A percentile compares a stretch with the other conserved stretches of the same genome.
These are phyloP conservation scores for Drosophila niveifrons DNA, from an alignment of 2,888 invertebrate genomes.

Conservation along the genomic window DNA sequence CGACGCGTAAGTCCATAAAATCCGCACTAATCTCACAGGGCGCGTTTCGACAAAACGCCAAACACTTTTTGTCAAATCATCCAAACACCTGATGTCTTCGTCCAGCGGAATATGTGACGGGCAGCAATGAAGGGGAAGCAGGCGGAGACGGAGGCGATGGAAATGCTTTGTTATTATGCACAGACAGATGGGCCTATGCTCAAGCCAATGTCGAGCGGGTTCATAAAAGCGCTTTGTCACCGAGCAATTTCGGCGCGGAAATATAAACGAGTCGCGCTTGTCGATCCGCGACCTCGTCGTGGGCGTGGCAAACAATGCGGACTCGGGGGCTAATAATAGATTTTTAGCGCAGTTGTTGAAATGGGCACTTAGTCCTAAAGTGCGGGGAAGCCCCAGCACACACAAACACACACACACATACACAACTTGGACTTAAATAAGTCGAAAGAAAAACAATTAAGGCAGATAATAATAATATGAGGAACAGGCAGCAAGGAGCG, in stretches of 20 bases:
- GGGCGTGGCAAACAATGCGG: conserved; percentile 6
- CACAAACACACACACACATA: too few species aligned
- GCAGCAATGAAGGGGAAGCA: conserved; percentile 3
- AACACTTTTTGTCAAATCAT: conserved; percentile 82
- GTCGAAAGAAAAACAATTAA: conserved; percentile 78
- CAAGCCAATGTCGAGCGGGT: conserved; percentile 57
- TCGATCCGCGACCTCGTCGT: not conserved
- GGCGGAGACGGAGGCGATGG: not conserved
- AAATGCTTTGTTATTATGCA: conserved; percentile 63
- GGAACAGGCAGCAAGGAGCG: conserved; percentile 44
- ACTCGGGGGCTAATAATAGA: conserved; percentile 64
- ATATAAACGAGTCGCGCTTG: conserved; percentile 60
- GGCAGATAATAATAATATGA: conserved; percentile 77
- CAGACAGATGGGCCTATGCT: conserved; percentile 55
- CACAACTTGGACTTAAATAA: conserved; percentile 46
- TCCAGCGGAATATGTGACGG: conserved; percentile 13
- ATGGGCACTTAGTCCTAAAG: conserved; percentile 47
- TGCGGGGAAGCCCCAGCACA: not conserved
- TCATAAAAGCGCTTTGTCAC: conserved; percentile 76
- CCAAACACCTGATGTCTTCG: conserved; percentile 82
- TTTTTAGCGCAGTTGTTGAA: conserved; percentile 70
- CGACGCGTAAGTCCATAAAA: conserved; percentile 77
- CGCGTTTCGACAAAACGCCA: conserved; percentile 74
- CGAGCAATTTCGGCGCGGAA: conserved; percentile 70
- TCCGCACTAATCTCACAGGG: conserved; percentile 76